These are phyloP conservation scores for Diploscapter pachys DNA, from an alignment of 1,140 invertebrate genomes.

Conservation along the genomic window DNA sequence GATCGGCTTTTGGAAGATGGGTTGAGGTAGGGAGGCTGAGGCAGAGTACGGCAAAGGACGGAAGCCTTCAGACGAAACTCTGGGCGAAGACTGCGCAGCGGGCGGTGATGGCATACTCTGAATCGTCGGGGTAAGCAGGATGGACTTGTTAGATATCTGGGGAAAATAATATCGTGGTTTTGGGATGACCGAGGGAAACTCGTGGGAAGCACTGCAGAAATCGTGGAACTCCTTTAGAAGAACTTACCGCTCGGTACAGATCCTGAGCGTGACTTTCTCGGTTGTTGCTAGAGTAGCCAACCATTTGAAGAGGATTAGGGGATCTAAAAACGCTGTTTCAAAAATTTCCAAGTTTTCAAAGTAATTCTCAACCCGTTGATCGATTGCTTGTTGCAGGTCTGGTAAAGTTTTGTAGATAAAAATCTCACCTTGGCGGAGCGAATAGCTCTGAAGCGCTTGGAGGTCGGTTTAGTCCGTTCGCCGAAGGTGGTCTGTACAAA, in stretches of 20 bases:
- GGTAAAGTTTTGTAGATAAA: neutral
- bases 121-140: no score
- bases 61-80: no score
- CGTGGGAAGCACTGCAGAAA: neutral
- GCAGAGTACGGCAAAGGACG: no score
- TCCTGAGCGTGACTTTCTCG: slow-evolving; percentile 1
- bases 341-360: neutral
- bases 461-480: slow-evolving; percentile 17
- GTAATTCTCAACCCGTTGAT: neutral
- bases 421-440: slow-evolving; percentile 6
- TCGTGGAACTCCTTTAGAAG: neutral
- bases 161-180: no score
- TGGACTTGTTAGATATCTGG: no score
- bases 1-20: no score
- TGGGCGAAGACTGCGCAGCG: no score
- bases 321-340: neutral
- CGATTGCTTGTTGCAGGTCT: neutral
- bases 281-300: slow-evolving; percentile 3
- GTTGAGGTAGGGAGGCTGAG: no score
- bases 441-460: slow-evolving; percentile 20
- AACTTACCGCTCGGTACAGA: slow-evolving; percentile 12
- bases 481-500: neutral
- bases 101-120: no score
- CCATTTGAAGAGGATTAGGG: slow-evolving; percentile 7
- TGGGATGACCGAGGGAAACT: no score